These are phyloP conservation scores for Potamilus streckersoni DNA, from an alignment of 1,140 invertebrate genomes.

Conservation along the genomic window DNA sequence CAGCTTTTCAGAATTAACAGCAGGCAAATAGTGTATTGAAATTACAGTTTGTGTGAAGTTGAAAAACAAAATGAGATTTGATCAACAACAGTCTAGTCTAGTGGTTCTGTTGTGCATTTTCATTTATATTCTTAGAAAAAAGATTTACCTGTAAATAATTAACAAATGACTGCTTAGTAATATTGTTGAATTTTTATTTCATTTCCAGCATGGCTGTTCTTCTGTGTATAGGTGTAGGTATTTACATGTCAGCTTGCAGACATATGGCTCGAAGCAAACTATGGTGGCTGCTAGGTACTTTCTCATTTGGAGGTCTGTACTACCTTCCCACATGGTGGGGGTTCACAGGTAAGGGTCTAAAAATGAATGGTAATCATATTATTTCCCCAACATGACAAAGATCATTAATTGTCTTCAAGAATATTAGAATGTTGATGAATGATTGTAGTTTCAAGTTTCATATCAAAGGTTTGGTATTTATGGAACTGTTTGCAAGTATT, in stretches of 20 bases:
- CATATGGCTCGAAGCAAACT: slow-evolving; percentile 37
- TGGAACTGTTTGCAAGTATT: not conserved
- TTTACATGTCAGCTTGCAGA: slow-evolving; percentile 44
- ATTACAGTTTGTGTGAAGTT: no score
- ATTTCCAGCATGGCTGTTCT: slow-evolving; percentile 7
- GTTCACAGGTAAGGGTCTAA: slow-evolving; percentile 45
- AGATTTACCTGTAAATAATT: no score
- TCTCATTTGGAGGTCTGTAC: slow-evolving; percentile 46
- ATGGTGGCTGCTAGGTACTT: slow-evolving; percentile 56
- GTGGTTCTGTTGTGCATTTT: no score
- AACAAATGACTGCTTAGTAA: no score
- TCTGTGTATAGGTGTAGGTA: slow-evolving; percentile 41
- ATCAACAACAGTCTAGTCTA: no score
- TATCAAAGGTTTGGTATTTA: not conserved
- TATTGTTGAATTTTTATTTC: no score
- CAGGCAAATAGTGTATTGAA: no score
- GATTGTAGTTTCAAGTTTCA: not conserved
- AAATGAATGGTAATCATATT: not conserved
- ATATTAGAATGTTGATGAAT: not conserved
- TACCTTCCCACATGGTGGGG: slow-evolving; percentile 56
- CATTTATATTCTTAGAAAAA: no score
- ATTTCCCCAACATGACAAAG: not conserved
- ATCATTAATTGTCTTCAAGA: not conserved
- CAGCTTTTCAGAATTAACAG: no score
- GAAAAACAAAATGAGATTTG: no score